These are phyloP conservation scores for Chroicocephalus ridibundus DNA, from an alignment of 2,113 vertebrate species.

Conservation along the genomic window DNA sequence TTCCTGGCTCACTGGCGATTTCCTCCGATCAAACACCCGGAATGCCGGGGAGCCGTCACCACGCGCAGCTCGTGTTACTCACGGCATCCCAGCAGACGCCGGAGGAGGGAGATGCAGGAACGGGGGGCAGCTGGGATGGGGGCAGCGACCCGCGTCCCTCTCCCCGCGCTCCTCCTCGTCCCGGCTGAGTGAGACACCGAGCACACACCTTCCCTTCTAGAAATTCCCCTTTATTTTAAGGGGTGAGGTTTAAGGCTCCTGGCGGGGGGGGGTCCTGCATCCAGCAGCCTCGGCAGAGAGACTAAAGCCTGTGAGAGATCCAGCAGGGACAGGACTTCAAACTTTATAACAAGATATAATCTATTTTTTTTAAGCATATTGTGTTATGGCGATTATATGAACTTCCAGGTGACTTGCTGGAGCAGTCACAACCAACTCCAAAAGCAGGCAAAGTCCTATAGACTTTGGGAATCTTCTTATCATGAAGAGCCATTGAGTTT, in stretches of 20 bases:
- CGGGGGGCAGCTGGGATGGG: fast-evolving
- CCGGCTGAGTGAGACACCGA: neutral
- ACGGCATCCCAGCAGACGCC: fast-evolving
- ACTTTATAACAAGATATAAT: neutral
- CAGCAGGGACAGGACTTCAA: neutral
- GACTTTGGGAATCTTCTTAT: neutral
- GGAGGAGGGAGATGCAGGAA: neutral
- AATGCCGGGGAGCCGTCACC: neutral
- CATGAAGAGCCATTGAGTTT: neutral
- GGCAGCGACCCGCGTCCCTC: neutral
- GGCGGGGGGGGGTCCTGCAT: fast-evolving
- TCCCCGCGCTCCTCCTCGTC: fast-evolving
- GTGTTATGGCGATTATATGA: neutral
- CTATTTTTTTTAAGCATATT: neutral
- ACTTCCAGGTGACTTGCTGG: neutral
- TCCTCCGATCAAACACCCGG: neutral
- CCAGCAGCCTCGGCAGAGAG: neutral
- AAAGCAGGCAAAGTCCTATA: neutral
- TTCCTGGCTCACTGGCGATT: slow-evolving; percentile 29
- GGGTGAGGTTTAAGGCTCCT: neutral
- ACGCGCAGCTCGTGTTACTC: neutral
- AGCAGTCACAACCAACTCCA: neutral
- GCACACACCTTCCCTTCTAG: neutral
- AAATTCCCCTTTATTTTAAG: neutral
- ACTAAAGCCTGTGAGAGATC: fast-evolving